Evolutionary conservation across 30 jellyfish, hydroid and myxozoan genomes (phyloP), one percentile per base, ranked within the genome.

Genomic region (Hydractinia echinata): DNA sequence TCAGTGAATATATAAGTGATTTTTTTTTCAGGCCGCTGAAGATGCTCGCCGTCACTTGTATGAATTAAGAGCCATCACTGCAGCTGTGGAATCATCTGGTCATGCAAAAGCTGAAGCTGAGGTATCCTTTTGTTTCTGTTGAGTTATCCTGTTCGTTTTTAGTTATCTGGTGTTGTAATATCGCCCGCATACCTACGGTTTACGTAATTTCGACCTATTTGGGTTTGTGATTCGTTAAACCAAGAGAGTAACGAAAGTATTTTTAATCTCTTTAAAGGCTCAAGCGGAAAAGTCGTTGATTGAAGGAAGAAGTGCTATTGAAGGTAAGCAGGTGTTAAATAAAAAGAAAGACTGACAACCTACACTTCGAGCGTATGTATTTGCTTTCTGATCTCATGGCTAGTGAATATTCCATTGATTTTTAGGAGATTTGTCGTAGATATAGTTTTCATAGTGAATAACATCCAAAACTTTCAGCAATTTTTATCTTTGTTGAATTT

Each of bases 51-150:
- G 79, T 60, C 72, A 84, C 53, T 67, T 92, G 94, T 92, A 76
- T 66, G 96, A 92, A 77, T 77, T 92, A 11, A 89, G 98, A 7
- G 96, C 98, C 39, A 62, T 86, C 7, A 92, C 98, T 6, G 98
- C 98, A 0, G 98, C 98, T 8, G 98, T 92, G 20, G 98, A 92
- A 78, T 92, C 98, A 11, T 81, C 96, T 10, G 98, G 98, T 15
- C 95, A 87, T 61, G 96, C 98, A 55, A 87, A 72, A 48, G 98
- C 98, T 4, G 96, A 86, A 67, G 98, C 98, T 51, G 89, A 86
- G 91, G 97, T 86, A 54, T 50, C 1, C 11, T 54, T 52, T 16
- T 30, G 44, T 30, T 30, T 30, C 2, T 30, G 44, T 30, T 30
- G 44, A 30, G 44, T 30, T 30, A 30, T 30, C 44, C 44, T 30